These are phyloP conservation scores for Stramonita haemastoma DNA, from an alignment of 2,888 invertebrate genomes.

Conservation along the genomic window DNA sequence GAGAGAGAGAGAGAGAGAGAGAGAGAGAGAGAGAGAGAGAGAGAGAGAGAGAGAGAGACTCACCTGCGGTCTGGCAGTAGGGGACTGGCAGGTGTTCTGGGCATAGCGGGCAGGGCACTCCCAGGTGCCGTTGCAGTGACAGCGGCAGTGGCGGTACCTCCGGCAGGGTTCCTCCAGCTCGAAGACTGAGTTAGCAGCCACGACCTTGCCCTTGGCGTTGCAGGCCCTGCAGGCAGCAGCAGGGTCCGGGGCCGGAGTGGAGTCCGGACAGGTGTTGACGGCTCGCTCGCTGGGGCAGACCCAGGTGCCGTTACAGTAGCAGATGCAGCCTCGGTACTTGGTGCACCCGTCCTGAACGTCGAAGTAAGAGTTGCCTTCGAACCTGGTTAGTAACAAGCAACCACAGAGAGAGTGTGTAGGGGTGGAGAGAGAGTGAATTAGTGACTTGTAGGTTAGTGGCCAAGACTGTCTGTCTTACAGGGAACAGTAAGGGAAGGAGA, in stretches of 20 bases:
- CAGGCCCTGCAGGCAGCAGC: conserved; percentile 38
- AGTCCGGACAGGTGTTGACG: conserved; percentile 54
- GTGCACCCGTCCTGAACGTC: conserved; percentile 63
- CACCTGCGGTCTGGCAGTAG: not conserved
- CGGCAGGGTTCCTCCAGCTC: conserved; percentile 60
- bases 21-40: not conserved
- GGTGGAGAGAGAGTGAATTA: too few relatives aligned
- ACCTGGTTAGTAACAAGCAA: conserved; percentile 38
- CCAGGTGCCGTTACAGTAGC: conserved; percentile 69
- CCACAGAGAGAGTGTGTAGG: too few relatives aligned
- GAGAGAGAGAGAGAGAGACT: not conserved
- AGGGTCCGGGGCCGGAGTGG: conserved; percentile 6
- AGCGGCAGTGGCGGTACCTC: conserved; percentile 63
- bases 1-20: not conserved
- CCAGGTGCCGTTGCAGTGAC: conserved; percentile 64
- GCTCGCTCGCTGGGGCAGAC: conserved; percentile 62
- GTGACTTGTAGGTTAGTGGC: too few relatives aligned
- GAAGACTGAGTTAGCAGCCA: conserved; percentile 58
- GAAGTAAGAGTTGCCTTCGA: conserved; percentile 62
- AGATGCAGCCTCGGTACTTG: conserved; percentile 60
- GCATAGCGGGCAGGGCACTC: conserved; percentile 56
- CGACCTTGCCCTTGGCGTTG: conserved; percentile 45
- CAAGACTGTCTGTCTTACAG: too few relatives aligned
- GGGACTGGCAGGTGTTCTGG: conserved; percentile 54
- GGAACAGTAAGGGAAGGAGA: too few relatives aligned